Evolutionary conservation across 2,888 invertebrate genomes (phyloP).

Genomic region (Drosophila colorata): DNA sequence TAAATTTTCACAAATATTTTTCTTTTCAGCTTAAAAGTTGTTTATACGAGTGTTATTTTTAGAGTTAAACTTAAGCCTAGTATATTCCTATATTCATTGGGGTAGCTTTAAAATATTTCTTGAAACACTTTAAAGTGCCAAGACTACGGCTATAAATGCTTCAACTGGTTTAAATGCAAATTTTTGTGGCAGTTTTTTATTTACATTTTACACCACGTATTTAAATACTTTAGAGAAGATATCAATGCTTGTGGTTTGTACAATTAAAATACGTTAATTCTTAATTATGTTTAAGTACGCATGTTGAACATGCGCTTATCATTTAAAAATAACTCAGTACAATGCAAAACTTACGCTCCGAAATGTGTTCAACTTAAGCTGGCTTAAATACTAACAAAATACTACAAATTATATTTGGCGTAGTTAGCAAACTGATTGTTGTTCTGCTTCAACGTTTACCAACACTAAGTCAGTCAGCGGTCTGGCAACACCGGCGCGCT

Average conservation of each 20-base stretch:
- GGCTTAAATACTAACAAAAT: conserved; percentile 41
- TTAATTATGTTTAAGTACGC: conserved; percentile 46
- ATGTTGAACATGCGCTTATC: conserved; percentile 62
- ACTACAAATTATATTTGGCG: conserved; percentile 69
- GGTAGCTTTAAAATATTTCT: conserved; percentile 15
- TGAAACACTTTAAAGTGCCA: conserved; percentile 18
- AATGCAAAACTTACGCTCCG: conserved; percentile 11
- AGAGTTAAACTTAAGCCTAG: conserved; percentile 37
- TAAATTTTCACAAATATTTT: conserved; percentile 15
- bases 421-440: conserved; percentile 51
- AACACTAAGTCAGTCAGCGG: conserved; percentile 56
- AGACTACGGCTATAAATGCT: conserved; percentile 69
- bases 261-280: conserved; percentile 37
- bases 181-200: conserved; percentile 67
- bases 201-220: conserved; percentile 69
- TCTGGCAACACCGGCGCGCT: conserved; percentile 14
- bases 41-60: conserved; percentile 7
- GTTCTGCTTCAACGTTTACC: conserved; percentile 40
- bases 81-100: conserved; percentile 31
- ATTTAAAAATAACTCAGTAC: conserved; percentile 43
- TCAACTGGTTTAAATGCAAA: conserved; percentile 75
- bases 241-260: conserved; percentile 54
- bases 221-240: conserved; percentile 65
- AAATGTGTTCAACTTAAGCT: conserved; percentile 21
- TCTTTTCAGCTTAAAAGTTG: conserved; percentile 35